Percentiles rank a stretch among this genome's conserved stretches.
These are phyloP conservation scores for Drosophila mojavensis DNA, from an alignment of 1,140 invertebrate genomes.

Conservation along the genomic window DNA sequence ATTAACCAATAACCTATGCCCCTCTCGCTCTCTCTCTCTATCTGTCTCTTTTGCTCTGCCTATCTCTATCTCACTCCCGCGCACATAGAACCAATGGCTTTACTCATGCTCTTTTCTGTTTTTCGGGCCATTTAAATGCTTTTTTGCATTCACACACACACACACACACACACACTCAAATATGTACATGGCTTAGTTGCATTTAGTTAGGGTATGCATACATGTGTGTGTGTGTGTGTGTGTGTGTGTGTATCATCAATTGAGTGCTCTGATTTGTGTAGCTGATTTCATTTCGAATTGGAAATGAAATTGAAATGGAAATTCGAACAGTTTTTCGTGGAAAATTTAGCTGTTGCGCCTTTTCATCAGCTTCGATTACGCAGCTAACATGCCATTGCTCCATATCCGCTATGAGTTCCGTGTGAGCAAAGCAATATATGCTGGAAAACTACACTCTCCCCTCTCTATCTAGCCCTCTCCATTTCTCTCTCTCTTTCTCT, in stretches of 20 bases:
- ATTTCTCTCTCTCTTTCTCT: not conserved
- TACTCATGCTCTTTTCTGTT: not conserved
- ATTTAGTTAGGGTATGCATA: slow-evolving; percentile 7
- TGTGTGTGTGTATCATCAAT: slow-evolving; percentile 18
- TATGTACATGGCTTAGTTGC: slow-evolving; percentile 30
- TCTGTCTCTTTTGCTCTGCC: not conserved
- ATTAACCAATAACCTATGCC: not conserved
- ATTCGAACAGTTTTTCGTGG: slow-evolving; percentile 44
- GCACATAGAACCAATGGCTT: not conserved
- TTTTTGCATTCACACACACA: slow-evolving; percentile 35
- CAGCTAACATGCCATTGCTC: slow-evolving; percentile 5
- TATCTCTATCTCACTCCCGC: not conserved
- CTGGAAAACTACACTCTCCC: not conserved
- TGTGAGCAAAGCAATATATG: no score
- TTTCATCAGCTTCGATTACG: slow-evolving; percentile 51
- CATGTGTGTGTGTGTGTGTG: slow-evolving; percentile 3
- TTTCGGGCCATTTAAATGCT: slow-evolving; percentile 31
- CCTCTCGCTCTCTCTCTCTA: not conserved
- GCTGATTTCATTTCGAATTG: slow-evolving; percentile 40
- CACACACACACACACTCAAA: not conserved
- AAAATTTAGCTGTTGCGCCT: slow-evolving; percentile 22
- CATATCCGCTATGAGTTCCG: not conserved
- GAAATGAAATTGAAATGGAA: slow-evolving; percentile 48
- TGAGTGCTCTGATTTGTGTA: slow-evolving; percentile 41
- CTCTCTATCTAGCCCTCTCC: not conserved